Conservation (phyloP, 2,797 vertebrate genomes). For the Monodelphis domestica region DNA sequence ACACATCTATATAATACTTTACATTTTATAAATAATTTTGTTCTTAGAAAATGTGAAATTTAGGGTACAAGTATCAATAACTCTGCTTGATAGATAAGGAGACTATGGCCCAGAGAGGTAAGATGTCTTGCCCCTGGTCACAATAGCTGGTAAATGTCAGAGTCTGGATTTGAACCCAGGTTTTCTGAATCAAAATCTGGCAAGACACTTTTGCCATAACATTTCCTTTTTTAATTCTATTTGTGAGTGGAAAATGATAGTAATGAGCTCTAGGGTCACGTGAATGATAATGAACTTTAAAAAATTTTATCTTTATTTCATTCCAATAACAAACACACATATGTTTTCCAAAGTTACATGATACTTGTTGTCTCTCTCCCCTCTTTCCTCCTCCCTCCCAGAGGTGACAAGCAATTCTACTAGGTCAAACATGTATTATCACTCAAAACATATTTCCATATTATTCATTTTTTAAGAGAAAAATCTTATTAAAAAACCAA, state of each 20-base stretch:
- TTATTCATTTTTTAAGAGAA: no score
- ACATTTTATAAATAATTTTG: neutral
- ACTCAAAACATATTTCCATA: no score
- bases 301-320: no score
- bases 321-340: no score
- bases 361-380: no score
- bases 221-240: neutral
- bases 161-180: neutral
- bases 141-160: neutral
- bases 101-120: neutral
- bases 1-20: neutral
- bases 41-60: neutral
- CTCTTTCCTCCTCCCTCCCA: no score
- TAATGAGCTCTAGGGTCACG: neutral
- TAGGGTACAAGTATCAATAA: neutral
- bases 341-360: no score
- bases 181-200: neutral
- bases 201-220: neutral
- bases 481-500: no score
- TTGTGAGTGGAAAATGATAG: neutral
- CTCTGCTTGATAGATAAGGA: neutral
- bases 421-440: no score
- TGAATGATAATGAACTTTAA: neutral
- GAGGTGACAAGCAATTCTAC: no score
- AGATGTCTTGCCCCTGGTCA: neutral